Evolutionary conservation across 2,797 vertebrate genomes (phyloP).

Genomic region (Pseudomugil tenellus): DNA sequence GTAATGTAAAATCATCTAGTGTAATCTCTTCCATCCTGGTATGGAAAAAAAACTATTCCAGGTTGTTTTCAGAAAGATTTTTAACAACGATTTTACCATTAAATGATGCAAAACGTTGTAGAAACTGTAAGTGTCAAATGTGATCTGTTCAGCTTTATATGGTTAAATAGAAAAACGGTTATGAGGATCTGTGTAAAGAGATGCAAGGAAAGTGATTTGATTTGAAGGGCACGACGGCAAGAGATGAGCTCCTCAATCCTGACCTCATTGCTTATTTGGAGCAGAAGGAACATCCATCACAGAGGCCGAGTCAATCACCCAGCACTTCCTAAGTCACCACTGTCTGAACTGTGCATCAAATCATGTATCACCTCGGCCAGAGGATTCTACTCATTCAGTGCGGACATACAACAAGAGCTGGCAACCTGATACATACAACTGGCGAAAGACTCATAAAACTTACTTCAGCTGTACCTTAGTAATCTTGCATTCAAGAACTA

Average conservation of each 20-base stretch:
- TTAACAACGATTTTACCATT: too few relatives aligned
- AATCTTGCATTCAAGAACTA: slow-evolving; percentile 7
- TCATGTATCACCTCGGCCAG: slow-evolving; percentile 41
- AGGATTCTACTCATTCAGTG: slow-evolving; percentile 4
- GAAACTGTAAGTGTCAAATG: too few relatives aligned
- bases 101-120: too few relatives aligned
- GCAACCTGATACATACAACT: slow-evolving; percentile 27
- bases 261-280: slow-evolving; percentile 43
- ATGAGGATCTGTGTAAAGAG: slow-evolving; percentile 22
- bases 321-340: slow-evolving; percentile 24
- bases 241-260: slow-evolving; percentile 57
- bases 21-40: too few relatives aligned
- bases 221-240: slow-evolving; percentile 47
- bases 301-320: slow-evolving; percentile 18
- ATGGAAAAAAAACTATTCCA: too few relatives aligned
- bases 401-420: slow-evolving; percentile 39
- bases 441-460: slow-evolving; percentile 22
- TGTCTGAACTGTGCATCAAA: slow-evolving; percentile 53
- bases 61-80: too few relatives aligned
- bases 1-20: too few relatives aligned
- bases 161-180: slow-evolving; percentile 52
- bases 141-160: too few relatives aligned
- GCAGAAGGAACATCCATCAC: slow-evolving; percentile 56
- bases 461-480: slow-evolving; percentile 1
- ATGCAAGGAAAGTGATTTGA: slow-evolving; percentile 52